Evolutionary conservation across 2,113 vertebrate genomes (phyloP).

Genomic region (Corythornis cristatus): DNA sequence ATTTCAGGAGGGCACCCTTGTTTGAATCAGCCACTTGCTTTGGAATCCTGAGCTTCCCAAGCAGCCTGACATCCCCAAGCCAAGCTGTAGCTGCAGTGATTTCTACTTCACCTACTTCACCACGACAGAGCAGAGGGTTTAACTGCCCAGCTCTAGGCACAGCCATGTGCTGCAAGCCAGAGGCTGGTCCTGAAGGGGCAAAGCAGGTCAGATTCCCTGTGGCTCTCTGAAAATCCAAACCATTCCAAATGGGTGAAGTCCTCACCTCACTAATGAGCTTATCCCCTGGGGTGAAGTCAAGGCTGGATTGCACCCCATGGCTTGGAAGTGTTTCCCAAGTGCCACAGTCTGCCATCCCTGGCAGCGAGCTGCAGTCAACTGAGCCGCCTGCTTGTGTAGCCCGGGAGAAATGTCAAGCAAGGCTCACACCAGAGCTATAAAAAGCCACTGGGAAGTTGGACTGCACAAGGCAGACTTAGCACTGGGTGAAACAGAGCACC

Average conservation of each 20-base stretch:
- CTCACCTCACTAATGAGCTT: accelerated
- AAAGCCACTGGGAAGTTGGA: conserved; percentile 15
- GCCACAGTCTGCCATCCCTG: background rate
- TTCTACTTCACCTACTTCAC: background rate
- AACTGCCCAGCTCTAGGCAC: background rate
- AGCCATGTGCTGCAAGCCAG: accelerated
- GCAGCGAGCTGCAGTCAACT: background rate
- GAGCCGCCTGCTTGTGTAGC: background rate
- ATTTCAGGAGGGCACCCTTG: background rate
- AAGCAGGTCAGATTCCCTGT: background rate
- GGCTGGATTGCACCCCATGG: background rate
- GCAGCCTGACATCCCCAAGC: background rate
- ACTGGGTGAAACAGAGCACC: background rate
- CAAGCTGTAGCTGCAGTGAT: background rate
- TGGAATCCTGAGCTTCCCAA: background rate
- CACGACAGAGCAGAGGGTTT: background rate
- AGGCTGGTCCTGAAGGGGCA: background rate
- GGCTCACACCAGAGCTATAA: background rate
- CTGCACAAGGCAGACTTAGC: background rate
- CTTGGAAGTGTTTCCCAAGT: background rate
- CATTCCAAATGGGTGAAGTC: background rate
- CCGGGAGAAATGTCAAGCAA: background rate
- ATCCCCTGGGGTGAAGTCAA: background rate
- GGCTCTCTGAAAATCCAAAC: background rate
- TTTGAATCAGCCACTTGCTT: background rate